These are phyloP conservation scores for Trichopoda pennipes DNA, from an alignment of 2,888 invertebrate species.

Conservation along the genomic window DNA sequence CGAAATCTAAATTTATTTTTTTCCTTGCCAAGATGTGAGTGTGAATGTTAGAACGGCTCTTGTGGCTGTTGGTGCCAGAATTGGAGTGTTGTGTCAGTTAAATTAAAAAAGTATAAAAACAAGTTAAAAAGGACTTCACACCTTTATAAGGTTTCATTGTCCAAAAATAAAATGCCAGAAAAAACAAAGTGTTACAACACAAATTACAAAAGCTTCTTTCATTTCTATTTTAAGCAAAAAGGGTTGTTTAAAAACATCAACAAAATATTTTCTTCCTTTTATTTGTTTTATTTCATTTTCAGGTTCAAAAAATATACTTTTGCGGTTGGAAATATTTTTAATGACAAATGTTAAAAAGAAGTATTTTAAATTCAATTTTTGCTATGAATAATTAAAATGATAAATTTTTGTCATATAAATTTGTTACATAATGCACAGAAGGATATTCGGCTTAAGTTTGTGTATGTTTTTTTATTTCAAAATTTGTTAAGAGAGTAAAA, in stretches of 20 bases:
- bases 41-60: constrained; percentile 18
- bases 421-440: no score
- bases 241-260: constrained; percentile 33
- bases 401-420: background rate
- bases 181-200: constrained; percentile 59
- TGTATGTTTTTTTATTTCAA: no score
- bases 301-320: background rate
- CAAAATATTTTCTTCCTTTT: background rate
- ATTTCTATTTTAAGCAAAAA: constrained; percentile 32
- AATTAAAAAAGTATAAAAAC: constrained; percentile 40
- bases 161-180: constrained; percentile 17
- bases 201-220: constrained; percentile 59
- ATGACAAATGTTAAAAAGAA: constrained; percentile 3
- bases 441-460: no score
- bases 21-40: background rate
- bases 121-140: constrained; percentile 68
- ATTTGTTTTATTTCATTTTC: constrained; percentile 4
- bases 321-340: constrained; percentile 2
- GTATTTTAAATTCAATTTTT: constrained; percentile 1
- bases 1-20: constrained; percentile 20
- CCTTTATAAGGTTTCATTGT: constrained; percentile 68
- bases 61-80: constrained; percentile 26
- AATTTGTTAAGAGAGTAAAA: no score
- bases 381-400: background rate
- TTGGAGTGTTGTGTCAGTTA: constrained; percentile 43